These are phyloP conservation scores for Hirudo medicinalis DNA, from an alignment of 1,140 invertebrate genomes.

Conservation along the genomic window DNA sequence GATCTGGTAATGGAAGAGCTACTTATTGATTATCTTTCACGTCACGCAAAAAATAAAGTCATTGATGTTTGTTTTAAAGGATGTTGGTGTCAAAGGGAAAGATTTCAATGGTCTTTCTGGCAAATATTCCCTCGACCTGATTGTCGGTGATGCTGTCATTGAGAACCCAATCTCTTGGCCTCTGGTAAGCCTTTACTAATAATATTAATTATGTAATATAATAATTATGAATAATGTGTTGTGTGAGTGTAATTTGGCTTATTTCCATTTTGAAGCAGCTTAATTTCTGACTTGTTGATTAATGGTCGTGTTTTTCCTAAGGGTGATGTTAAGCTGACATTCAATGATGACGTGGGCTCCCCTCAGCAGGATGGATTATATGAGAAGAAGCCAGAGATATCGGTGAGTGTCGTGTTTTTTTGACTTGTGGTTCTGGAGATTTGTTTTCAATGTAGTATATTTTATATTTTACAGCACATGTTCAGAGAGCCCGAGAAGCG, in stretches of 20 bases:
- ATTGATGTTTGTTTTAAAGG: constrained; percentile 44
- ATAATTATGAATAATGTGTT: not conserved
- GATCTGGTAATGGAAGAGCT: constrained; percentile 56
- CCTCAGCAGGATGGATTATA: constrained; percentile 39
- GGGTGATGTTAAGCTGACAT: constrained; percentile 61
- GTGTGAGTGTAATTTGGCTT: not conserved
- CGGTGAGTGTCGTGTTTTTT: constrained; percentile 41
- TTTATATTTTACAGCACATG: constrained; percentile 53
- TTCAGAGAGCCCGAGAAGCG: constrained; percentile 83
- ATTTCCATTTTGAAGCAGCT: not conserved
- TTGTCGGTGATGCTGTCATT: constrained; percentile 76
- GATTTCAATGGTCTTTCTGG: constrained; percentile 67
- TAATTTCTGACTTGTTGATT: not conserved
- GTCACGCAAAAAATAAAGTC: not conserved
- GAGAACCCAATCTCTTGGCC: constrained; percentile 77
- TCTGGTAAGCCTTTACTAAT: constrained; percentile 41
- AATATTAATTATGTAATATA: not conserved
- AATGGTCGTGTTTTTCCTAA: constrained; percentile 21
- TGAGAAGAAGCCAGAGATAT: constrained; percentile 66
- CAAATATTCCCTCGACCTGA: constrained; percentile 65
- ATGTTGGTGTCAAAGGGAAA: constrained; percentile 62
- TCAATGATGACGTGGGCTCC: constrained; percentile 40
- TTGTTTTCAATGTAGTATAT: not conserved
- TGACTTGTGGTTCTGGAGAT: not conserved
- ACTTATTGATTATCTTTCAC: constrained; percentile 8